Conservation (phyloP, 2,888 invertebrate species). For the Lochmaea capreae region DNA sequence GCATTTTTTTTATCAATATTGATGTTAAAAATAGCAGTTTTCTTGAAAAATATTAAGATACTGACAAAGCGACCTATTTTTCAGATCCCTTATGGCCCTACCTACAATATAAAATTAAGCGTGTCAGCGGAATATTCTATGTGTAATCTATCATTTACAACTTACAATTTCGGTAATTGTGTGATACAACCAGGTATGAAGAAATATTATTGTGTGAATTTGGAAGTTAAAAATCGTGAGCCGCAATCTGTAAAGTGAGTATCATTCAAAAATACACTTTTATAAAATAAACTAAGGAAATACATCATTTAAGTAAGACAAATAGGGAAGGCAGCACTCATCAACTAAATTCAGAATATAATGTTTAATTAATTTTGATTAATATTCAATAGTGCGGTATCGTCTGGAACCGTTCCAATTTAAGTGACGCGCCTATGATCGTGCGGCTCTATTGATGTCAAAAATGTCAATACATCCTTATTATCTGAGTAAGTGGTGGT, state of each 20-base stretch:
- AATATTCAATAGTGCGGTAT: too few species aligned
- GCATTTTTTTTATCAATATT: too few species aligned
- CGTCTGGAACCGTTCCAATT: too few species aligned
- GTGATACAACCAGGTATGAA: conserved; percentile 69
- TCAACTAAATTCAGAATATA: too few species aligned
- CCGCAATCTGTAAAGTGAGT: conserved; percentile 46
- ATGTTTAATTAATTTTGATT: too few species aligned
- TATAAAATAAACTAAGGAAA: neutral
- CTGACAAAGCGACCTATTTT: conserved; percentile 25
- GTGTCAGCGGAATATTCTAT: conserved; percentile 70
- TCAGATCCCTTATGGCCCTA: conserved; percentile 77
- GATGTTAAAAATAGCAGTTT: too few species aligned
- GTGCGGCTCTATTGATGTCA: too few species aligned
- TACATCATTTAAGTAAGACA: too few species aligned
- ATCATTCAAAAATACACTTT: neutral
- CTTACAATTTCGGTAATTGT: conserved; percentile 76
- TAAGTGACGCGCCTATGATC: too few species aligned
- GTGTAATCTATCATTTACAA: conserved; percentile 73
- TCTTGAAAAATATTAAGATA: neutral
- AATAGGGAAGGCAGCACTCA: too few species aligned
- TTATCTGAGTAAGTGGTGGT: too few species aligned
- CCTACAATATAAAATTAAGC: conserved; percentile 70
- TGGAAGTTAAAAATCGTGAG: conserved; percentile 60
- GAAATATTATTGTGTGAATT: conserved; percentile 64
- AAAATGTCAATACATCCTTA: too few species aligned